Base-by-base conservation (phyloP, 2,888 invertebrate genomes). In the Pteria penguin region DNA sequence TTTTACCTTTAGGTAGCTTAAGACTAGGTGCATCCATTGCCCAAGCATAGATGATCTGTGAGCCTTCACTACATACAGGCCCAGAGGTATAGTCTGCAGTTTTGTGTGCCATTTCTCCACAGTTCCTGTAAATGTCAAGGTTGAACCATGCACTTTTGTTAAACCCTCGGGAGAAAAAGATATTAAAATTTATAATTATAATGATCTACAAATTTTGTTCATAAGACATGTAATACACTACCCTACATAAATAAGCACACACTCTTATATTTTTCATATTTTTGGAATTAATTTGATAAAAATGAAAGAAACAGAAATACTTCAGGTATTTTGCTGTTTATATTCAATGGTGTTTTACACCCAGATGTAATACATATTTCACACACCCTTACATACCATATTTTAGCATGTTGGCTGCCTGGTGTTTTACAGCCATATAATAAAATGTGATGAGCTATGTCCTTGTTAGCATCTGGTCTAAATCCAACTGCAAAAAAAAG, bases 11-110 rank as follows among this genome's bases (percentile, higher is more conserved):
- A 0, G 94, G 94, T 4, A 94, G 90, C 14, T 86, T 85, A 1
- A 94, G 92, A 31, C 93, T 88, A 1, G 94, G 94, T 0, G 94
- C 94, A 87, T 94, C 94, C 91, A 94, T 93, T 1, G 94, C 94
- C 94, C 94, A 94, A 2, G 94, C 94, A 87, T 94, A 94, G 63
- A 94, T 87, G 58, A 94, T 94, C 76, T 92, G 92, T 14, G 88
- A 80, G 1, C 90, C 90, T 4, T 66, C 27, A 4, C 72, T 72
- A 81, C 92, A 92, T 2, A 88, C 87, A 1, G 86, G 89, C 3
- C 54, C 24, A 22, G 83, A 72, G 67, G 83, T 86, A 2, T 75
- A 62, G n/a, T 71, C 62, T 4, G 31, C 52, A 14, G 71, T 69
- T 4, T 69, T 62, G 5, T 80, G 27, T 1, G 85, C 82, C 92